These are phyloP conservation scores for Calycopis cecrops DNA, from an alignment of 1,140 invertebrate genomes.

Conservation along the genomic window DNA sequence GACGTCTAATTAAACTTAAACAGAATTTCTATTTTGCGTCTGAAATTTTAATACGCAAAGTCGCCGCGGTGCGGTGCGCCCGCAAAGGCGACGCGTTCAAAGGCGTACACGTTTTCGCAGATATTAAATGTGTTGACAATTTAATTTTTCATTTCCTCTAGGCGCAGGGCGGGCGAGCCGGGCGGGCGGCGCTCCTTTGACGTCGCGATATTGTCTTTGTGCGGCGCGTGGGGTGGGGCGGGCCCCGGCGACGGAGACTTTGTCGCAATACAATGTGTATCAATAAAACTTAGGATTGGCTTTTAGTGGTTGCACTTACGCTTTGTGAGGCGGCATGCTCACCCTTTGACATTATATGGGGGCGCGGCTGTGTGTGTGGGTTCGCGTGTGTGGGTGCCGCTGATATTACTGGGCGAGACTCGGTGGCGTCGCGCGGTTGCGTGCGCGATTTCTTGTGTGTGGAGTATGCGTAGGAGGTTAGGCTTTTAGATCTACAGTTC, in stretches of 20 bases:
- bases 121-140: constrained; percentile 75
- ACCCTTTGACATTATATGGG: constrained; percentile 69
- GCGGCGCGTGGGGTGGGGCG: constrained; percentile 61
- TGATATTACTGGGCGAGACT: constrained; percentile 45
- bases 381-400: constrained; percentile 27
- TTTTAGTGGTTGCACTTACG: constrained; percentile 75
- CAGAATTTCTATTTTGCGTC: constrained; percentile 68
- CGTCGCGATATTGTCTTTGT: constrained; percentile 75
- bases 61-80: constrained; percentile 48
- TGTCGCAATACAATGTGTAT: constrained; percentile 75
- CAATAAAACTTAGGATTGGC: constrained; percentile 76
- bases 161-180: constrained; percentile 47
- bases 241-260: constrained; percentile 65
- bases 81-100: constrained; percentile 64
- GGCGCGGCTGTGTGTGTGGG: constrained; percentile 31
- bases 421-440: constrained; percentile 33
- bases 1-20: constrained; percentile 70
- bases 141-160: constrained; percentile 75
- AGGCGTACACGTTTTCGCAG: constrained; percentile 72
- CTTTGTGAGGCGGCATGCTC: constrained; percentile 68
- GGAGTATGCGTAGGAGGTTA: neutral
- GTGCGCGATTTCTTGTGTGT: neutral
- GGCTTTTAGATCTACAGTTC: neutral
- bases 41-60: constrained; percentile 71
- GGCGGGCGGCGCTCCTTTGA: constrained; percentile 64